Conservation (phyloP, 2,888 invertebrate genomes). For the Mythimna lalbum region DNA sequence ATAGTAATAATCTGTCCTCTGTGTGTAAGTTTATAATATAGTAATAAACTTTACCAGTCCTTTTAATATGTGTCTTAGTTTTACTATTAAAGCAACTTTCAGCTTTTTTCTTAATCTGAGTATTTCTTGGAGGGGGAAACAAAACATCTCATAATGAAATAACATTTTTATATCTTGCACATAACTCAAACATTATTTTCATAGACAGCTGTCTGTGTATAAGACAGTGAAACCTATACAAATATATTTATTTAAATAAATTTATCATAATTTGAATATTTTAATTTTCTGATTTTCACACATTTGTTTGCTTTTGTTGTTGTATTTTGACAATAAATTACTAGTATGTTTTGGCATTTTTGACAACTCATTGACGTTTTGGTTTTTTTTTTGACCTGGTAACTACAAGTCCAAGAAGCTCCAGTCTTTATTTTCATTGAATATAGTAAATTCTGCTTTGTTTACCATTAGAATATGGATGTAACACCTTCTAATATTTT, state of each 20-base stretch:
- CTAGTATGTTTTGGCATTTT: background rate
- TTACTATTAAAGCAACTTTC: conserved; percentile 23
- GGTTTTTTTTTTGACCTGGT: too few species aligned
- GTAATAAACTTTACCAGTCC: conserved; percentile 33
- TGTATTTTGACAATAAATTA: conserved; percentile 26
- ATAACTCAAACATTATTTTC: conserved; percentile 11
- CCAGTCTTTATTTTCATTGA: too few species aligned
- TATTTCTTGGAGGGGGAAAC: conserved; percentile 39
- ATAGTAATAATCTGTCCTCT: background rate
- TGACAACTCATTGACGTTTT: background rate
- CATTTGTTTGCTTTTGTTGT: conserved; percentile 30
- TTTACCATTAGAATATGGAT: too few species aligned
- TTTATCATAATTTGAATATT: conserved; percentile 17
- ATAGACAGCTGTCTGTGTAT: background rate
- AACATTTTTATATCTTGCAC: conserved; percentile 27
- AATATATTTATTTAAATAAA: conserved; percentile 6
- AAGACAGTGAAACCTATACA: background rate
- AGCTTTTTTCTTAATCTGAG: conserved; percentile 44
- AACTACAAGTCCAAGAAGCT: too few species aligned
- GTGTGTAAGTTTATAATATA: background rate
- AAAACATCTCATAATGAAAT: conserved; percentile 36
- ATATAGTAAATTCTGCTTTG: too few species aligned
- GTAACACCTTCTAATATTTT: too few species aligned
- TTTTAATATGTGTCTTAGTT: conserved; percentile 32
- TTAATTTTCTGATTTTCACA: conserved; percentile 6